Evolutionary conservation across 2,113 vertebrate species (phyloP), one percentile per base, ranked within the genome.

Genomic region (Lamprologus sp.): DNA sequence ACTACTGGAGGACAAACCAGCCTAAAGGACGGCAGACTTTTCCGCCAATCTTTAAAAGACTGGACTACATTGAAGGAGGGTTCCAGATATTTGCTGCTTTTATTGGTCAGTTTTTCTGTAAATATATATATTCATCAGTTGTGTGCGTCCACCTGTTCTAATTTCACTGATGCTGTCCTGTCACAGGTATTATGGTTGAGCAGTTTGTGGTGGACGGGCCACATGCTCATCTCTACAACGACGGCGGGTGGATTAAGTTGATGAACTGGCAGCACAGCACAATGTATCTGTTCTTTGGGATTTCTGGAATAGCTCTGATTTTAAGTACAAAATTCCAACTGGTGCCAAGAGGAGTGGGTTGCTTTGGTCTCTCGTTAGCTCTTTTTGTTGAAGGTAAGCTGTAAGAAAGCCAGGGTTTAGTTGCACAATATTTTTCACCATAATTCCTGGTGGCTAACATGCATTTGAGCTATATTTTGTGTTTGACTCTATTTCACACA

Each of bases 201-300:
- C 99, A 99, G 96, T 99, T 99, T 85, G 98, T 99, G 21, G 97
- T 97, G 0, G 97, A 98, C 0, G 98, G 99, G 2, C 99, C 99
- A 0, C 98, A 99, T 60, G 87, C 97, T 51, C 95, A 95, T 82
- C 97, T 99, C 17, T 97, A 96, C 83, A 54, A 93, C 1, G 84
- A 80, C 0, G 86, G 94, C 11, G 80, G 93, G 1, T 99, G 99
- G 99, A 95, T 98, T 15, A 99, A 99, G 92, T 91, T 98, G 75
- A 99, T 99, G 98, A 99, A 99, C 93, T 99, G 99, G 99, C 99
- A 99, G 91, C 99, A 99, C 95, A 93, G 94, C 92, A 99, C 98
- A 80, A 99, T 99, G 98, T 99, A 99, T 91, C 94, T 99, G 10
- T 99, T 99, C 96, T 99, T 96, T 1, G 97, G 97, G 1, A 94